Evolutionary conservation across 2,888 invertebrate species (phyloP).

Genomic region (Parnassius orleans): DNA sequence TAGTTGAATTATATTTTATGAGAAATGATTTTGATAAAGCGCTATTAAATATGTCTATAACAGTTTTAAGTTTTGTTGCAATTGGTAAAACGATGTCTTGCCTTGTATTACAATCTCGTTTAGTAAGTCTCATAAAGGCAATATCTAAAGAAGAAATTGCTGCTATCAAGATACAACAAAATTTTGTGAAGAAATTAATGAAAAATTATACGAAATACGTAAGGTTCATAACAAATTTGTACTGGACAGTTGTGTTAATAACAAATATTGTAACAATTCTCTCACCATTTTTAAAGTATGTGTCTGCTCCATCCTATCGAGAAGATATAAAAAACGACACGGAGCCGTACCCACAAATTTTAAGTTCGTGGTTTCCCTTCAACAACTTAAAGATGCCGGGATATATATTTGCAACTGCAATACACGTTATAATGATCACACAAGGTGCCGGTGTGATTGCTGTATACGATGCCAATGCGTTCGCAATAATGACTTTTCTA

Average conservation of each 20-base stretch:
- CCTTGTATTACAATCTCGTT: conserved; percentile 37
- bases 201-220: conserved; percentile 49
- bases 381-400: conserved; percentile 54
- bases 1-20: conserved; percentile 46
- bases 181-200: conserved; percentile 35
- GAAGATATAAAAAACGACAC: conserved; percentile 42
- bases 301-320: conserved; percentile 41
- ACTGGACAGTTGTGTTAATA: conserved; percentile 46
- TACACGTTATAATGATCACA: conserved; percentile 46
- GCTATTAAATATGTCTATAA: conserved; percentile 49
- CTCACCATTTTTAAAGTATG: conserved; percentile 48
- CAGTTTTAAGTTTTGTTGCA: conserved; percentile 43
- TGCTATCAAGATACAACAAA: conserved; percentile 38
- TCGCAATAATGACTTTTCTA: conserved; percentile 56
- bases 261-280: conserved; percentile 44
- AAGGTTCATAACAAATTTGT: conserved; percentile 49
- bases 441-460: conserved; percentile 52
- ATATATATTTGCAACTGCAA: conserved; percentile 42
- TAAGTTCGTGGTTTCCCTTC: conserved; percentile 64
- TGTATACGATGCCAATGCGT: conserved; percentile 50
- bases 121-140: conserved; percentile 37
- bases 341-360: conserved; percentile 52
- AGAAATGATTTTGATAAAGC: conserved; percentile 47
- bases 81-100: conserved; percentile 43
- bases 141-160: conserved; percentile 47